Conservation (phyloP, 2,797 vertebrate genomes). For the Craterocephalus amniculus region DNA sequence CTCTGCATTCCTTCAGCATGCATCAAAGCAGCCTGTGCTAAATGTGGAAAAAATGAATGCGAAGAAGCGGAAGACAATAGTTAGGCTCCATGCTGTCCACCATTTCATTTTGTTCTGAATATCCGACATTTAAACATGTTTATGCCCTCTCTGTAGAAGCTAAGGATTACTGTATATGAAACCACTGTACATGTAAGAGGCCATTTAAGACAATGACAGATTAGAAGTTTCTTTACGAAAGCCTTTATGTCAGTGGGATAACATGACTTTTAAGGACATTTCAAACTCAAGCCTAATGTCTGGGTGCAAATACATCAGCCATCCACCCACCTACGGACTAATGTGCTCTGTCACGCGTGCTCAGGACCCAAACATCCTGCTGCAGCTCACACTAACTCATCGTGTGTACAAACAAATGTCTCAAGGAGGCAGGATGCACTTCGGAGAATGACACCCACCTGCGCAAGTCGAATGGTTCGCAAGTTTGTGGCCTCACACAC, state of each 20-base stretch:
- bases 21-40: constrained; percentile 81
- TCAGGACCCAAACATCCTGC: constrained; percentile 88
- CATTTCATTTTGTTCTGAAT: constrained; percentile 75
- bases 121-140: constrained; percentile 58
- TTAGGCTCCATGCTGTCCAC: constrained; percentile 64
- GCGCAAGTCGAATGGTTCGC: constrained; percentile 79
- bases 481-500: constrained; percentile 44
- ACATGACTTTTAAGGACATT: constrained; percentile 56
- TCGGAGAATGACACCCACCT: constrained; percentile 86
- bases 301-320: constrained; percentile 51
- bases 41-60: constrained; percentile 86
- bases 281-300: constrained; percentile 48
- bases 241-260: constrained; percentile 57
- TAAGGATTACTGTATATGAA: constrained; percentile 29
- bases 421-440: constrained; percentile 58
- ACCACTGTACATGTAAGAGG: constrained; percentile 24
- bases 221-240: constrained; percentile 31
- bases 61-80: constrained; percentile 73
- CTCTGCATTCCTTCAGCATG: constrained; percentile 78
- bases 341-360: constrained; percentile 85
- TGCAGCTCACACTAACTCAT: constrained; percentile 87
- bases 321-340: constrained; percentile 46
- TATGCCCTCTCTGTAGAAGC: constrained; percentile 42
- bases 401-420: constrained; percentile 94
- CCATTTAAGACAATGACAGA: constrained; percentile 58